Evolutionary conservation across 2,113 vertebrate species (phyloP).

Genomic region (Xenopus borealis): DNA sequence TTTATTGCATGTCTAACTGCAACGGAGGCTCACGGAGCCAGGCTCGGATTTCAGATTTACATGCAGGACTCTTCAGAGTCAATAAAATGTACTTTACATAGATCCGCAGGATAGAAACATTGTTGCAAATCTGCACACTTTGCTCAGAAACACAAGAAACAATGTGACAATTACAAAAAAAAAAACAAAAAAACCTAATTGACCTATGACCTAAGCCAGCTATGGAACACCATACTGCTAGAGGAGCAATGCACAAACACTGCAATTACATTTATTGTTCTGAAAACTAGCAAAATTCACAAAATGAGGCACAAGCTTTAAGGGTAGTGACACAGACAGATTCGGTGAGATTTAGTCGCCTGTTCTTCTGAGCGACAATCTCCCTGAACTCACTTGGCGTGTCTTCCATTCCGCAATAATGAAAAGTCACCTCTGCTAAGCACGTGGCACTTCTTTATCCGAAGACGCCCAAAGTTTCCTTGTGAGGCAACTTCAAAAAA

Average conservation of each 20-base stretch:
- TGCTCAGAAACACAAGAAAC: constrained; percentile 61
- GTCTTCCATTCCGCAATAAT: no score
- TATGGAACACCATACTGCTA: constrained; percentile 56
- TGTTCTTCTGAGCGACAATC: no score
- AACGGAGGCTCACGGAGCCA: constrained; percentile 58
- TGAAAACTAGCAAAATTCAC: constrained; percentile 52
- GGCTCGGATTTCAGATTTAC: constrained; percentile 69
- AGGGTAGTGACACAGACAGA: no score
- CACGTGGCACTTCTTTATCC: no score
- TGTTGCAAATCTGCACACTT: constrained; percentile 61
- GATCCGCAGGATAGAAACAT: constrained; percentile 59
- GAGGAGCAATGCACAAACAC: constrained; percentile 58
- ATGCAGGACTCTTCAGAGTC: constrained; percentile 68
- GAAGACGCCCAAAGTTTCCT: no score
- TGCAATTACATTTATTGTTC: constrained; percentile 54
- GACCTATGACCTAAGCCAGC: constrained; percentile 60
- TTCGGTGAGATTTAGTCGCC: no score
- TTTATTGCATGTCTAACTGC: constrained; percentile 52
- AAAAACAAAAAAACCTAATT: constrained; percentile 48
- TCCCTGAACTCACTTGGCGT: no score
- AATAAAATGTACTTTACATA: constrained; percentile 54
- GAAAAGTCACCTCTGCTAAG: no score
- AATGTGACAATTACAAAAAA: constrained; percentile 56
- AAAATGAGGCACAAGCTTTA: constrained; percentile 62
- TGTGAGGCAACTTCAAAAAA: no score